These are phyloP conservation scores for Tiliqua scincoides DNA, from an alignment of 2,113 vertebrate genomes.

Conservation along the genomic window DNA sequence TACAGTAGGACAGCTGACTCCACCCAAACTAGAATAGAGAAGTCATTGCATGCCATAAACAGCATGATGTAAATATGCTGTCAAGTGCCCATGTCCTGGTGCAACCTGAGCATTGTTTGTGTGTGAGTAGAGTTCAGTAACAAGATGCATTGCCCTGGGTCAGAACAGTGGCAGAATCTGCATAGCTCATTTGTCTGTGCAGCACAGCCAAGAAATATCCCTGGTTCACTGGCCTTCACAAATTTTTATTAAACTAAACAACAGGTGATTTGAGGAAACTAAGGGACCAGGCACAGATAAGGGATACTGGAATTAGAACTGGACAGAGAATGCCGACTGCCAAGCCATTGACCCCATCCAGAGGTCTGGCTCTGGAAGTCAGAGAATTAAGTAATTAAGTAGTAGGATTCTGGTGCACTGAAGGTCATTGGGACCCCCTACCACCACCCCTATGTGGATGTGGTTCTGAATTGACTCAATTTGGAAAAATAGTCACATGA, in stretches of 20 bases:
- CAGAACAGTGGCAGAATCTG: constrained; percentile 17
- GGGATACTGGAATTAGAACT: background rate
- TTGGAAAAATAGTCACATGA: background rate
- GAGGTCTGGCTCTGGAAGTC: background rate
- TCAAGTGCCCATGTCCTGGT: constrained; percentile 18
- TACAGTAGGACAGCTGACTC: constrained; percentile 47
- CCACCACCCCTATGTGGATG: rapidly evolving
- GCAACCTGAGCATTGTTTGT: constrained; percentile 27
- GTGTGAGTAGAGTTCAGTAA: constrained; percentile 16
- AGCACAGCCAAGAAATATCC: background rate
- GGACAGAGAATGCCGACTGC: background rate
- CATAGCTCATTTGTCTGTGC: background rate
- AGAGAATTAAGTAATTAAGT: background rate
- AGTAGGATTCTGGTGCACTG: background rate
- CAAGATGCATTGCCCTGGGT: background rate
- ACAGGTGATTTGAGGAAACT: background rate
- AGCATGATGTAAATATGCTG: constrained; percentile 47
- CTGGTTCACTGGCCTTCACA: constrained; percentile 29
- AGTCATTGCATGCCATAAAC: constrained; percentile 71
- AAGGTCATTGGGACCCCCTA: rapidly evolving
- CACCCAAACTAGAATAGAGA: constrained; percentile 53
- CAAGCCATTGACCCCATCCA: rapidly evolving
- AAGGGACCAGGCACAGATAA: constrained; percentile 7
- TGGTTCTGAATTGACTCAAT: background rate
- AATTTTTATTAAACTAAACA: constrained; percentile 41